Conservation (phyloP, 2,888 invertebrate genomes). For the Hanleya hanleyi region DNA sequence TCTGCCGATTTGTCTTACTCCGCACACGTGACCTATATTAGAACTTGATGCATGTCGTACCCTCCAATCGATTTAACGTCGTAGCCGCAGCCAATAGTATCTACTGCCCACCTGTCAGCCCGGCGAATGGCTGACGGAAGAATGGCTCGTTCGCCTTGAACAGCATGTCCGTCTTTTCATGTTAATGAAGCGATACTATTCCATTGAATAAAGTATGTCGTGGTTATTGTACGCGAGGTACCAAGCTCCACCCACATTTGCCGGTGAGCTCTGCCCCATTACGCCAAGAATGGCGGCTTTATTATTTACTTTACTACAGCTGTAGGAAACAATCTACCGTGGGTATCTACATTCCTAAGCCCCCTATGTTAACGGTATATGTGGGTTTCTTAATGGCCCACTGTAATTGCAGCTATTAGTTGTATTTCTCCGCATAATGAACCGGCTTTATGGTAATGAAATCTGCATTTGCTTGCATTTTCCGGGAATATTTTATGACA, state of each 20-base stretch:
- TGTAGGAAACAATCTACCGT: background rate
- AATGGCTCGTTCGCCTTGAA: background rate
- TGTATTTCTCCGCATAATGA: background rate
- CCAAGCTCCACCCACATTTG: too few species aligned
- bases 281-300: background rate
- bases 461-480: background rate
- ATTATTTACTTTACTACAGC: background rate
- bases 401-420: too few species aligned
- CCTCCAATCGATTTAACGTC: background rate
- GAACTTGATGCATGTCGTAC: background rate
- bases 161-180: background rate
- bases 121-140: background rate
- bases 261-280: too few species aligned
- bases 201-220: slow-evolving; percentile 2
- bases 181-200: slow-evolving; percentile 1
- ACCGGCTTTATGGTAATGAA: slow-evolving; percentile 4
- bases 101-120: background rate
- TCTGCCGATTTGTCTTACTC: slow-evolving; percentile 10
- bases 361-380: too few species aligned
- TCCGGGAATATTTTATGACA: background rate
- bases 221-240: too few species aligned
- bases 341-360: too few species aligned
- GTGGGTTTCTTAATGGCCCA: too few species aligned
- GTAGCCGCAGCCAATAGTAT: background rate
- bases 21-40: background rate